Conservation (phyloP, 2,797 vertebrate genomes). For the Synanceia verrucosa region DNA sequence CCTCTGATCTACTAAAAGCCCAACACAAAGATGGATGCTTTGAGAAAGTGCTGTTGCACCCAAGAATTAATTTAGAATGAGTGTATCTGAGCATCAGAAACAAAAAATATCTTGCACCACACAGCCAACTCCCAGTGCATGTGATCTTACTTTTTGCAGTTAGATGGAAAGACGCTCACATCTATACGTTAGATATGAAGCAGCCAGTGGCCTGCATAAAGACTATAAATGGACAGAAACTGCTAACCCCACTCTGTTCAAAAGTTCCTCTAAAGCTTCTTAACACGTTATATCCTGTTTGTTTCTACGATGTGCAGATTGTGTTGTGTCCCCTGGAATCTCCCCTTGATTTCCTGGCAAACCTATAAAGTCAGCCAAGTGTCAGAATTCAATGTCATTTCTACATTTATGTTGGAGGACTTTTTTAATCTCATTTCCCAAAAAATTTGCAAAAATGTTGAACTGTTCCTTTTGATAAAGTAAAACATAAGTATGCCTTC, state of each 20-base stretch:
- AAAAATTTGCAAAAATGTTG: background rate
- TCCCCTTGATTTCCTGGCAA: background rate
- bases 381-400: too few relatives aligned
- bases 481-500: background rate
- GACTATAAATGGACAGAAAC: background rate
- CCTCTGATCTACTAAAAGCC: constrained; percentile 48
- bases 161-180: background rate
- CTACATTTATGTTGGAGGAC: background rate
- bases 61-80: constrained; percentile 1
- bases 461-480: background rate
- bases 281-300: background rate
- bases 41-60: background rate
- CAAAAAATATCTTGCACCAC: background rate
- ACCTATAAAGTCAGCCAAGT: constrained; percentile 6
- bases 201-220: background rate
- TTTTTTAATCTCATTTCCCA: background rate
- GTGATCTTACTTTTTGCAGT: background rate
- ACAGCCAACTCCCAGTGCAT: background rate
- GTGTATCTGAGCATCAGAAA: background rate
- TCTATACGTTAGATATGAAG: background rate
- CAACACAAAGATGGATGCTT: constrained; percentile 33
- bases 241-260: background rate
- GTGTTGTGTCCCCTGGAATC: background rate
- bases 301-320: background rate
- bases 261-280: background rate